phyloP scores from a whole-genome alignment of 2,113 vertebrate genomes.

The Gymnogyps californianus region DNA sequence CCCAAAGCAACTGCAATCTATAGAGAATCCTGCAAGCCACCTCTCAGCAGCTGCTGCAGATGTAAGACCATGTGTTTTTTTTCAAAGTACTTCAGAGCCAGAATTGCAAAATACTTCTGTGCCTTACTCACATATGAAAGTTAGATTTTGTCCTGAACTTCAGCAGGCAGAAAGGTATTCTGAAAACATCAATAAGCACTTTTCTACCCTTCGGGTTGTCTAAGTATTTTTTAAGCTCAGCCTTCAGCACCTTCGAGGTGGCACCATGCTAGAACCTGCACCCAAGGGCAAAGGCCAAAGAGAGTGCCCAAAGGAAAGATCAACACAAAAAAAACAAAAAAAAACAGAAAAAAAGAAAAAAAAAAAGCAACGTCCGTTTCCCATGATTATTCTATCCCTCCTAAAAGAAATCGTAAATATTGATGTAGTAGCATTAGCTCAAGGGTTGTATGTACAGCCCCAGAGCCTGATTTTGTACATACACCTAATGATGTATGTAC shows the following conservation, averaged over 20 bases:
- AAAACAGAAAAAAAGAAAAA: not conserved
- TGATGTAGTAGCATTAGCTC: not conserved
- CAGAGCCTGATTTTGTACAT: not conserved
- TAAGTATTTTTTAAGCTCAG: not conserved
- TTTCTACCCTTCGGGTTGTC: not conserved
- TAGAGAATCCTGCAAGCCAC: not conserved
- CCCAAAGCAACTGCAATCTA: not conserved
- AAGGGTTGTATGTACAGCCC: not conserved
- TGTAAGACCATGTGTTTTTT: not conserved
- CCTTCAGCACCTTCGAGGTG: not conserved
- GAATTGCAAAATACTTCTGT: not conserved
- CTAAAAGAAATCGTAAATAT: not conserved
- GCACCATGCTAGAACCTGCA: not conserved
- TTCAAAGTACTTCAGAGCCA: not conserved
- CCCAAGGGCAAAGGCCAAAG: not conserved
- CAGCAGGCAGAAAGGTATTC: not conserved
- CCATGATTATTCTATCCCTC: not conserved
- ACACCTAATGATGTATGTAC: not conserved
- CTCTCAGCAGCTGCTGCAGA: slow-evolving; percentile 4
- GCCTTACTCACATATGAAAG: not conserved
- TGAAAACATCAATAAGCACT: not conserved
- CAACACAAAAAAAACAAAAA: not conserved
- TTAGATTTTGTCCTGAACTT: not conserved
- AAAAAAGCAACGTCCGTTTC: not conserved
- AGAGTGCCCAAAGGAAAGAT: not conserved